Evolutionary conservation across 2,888 invertebrate genomes (phyloP).

Genomic region (Acrobeloides nanus): DNA sequence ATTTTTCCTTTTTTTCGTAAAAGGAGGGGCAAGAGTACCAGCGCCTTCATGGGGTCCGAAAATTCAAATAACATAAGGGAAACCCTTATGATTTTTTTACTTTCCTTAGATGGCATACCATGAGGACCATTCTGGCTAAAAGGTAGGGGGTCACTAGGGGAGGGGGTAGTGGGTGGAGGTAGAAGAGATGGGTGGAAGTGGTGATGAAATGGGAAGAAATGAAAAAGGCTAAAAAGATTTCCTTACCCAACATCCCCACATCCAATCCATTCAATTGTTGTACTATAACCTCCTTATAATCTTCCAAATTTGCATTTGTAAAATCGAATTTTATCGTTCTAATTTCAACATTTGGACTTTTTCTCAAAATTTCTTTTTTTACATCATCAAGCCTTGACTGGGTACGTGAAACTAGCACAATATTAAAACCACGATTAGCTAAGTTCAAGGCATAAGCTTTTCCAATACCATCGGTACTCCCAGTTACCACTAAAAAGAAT

Average conservation of each 20-base stretch:
- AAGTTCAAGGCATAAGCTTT: conserved; percentile 50
- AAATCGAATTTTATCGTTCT: conserved; percentile 45
- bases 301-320: conserved; percentile 28
- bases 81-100: too few species aligned
- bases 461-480: conserved; percentile 53
- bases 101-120: too few species aligned
- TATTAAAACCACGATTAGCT: conserved; percentile 43
- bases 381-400: conserved; percentile 44
- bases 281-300: conserved; percentile 36
- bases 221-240: conserved; percentile 9
- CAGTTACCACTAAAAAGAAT: conserved; percentile 48
- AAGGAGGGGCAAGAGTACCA: too few species aligned
- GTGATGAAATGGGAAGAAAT: too few species aligned
- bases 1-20: too few species aligned
- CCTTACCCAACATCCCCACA: conserved; percentile 35
- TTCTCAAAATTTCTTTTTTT: conserved; percentile 40
- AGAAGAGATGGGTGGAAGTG: too few species aligned
- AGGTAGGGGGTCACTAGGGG: too few species aligned
- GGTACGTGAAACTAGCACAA: conserved; percentile 47
- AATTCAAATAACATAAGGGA: too few species aligned
- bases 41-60: too few species aligned
- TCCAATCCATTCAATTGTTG: conserved; percentile 39
- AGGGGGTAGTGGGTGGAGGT: too few species aligned
- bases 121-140: too few species aligned
- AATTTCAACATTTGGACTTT: conserved; percentile 32